These are phyloP conservation scores for Poeciliopsis paucimaculata DNA, from an alignment of 2,797 vertebrate genomes.

Conservation along the genomic window DNA sequence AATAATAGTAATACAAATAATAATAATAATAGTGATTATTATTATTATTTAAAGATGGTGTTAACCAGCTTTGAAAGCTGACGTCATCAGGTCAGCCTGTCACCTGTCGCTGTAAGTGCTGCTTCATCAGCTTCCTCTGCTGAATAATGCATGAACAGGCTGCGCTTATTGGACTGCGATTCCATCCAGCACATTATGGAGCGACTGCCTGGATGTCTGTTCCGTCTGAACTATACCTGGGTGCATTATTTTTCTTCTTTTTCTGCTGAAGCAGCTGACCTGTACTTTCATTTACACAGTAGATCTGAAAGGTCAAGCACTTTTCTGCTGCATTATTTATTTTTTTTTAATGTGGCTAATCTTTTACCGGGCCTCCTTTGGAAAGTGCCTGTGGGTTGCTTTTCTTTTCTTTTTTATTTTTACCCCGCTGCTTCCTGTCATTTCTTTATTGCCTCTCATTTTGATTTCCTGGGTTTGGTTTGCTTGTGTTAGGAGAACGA, in stretches of 20 bases:
- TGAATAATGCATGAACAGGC: conserved; percentile 78
- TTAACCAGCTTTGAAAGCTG: conserved; percentile 44
- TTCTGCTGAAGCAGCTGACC: neutral
- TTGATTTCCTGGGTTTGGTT: conserved; percentile 43
- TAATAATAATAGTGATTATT: too few relatives aligned
- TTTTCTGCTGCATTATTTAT: conserved; percentile 39
- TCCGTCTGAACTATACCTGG: conserved; percentile 19
- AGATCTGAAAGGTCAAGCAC: conserved; percentile 28
- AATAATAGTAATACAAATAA: too few relatives aligned
- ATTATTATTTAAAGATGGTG: neutral
- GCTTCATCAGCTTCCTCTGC: conserved; percentile 47
- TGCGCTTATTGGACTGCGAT: conserved; percentile 55
- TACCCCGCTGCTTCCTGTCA: conserved; percentile 12
- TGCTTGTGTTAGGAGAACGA: conserved; percentile 35
- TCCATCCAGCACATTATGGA: conserved; percentile 35
- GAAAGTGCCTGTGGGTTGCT: conserved; percentile 16
- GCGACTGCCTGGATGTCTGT: conserved; percentile 34
- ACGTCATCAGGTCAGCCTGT: conserved; percentile 42
- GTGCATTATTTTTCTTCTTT: conserved; percentile 31
- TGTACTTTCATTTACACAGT: conserved; percentile 31
- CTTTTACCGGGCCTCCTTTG: conserved; percentile 3
- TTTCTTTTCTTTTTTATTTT: too few relatives aligned
- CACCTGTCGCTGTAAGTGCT: conserved; percentile 59
- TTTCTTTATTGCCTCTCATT: conserved; percentile 27
- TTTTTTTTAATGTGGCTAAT: conserved; percentile 30